Base-by-base conservation (phyloP, 1,140 invertebrate species). In the Platorchestia sp. region DNA sequence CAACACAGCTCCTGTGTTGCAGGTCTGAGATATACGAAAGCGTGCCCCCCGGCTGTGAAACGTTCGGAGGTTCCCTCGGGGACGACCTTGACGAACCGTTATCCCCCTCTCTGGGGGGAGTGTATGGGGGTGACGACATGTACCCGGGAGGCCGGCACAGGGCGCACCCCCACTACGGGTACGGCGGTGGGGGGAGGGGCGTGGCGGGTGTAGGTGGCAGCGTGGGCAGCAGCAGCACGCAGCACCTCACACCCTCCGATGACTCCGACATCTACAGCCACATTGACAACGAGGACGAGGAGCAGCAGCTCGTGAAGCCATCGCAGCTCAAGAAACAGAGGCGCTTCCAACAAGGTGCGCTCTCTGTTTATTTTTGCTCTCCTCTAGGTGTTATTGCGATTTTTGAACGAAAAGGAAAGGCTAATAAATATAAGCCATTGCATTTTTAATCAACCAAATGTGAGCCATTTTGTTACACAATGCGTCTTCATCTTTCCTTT, bases 11-110 rank as follows among this genome's bases (percentile, higher is more conserved):
- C 59, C 86, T 95, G 44, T 89, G 44, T 42, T 96, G 95, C 96
- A 98, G 98, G 96, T 98, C 98, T 95, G 98, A 99, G 97, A 98
- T 98, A 96, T 99, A 98, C 97, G 98, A 99, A 97, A 98, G 98
- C 96, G 97, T 98, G 96, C 98, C 98, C 7, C 91, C 91, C 1
- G 91, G 91, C 43, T 93, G 91, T 47, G 91, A 93, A 10, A 40
- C 44, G 27, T 97, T 97, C 36, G 98, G 98, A 96, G 98, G 97
- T 86, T 97, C 97, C 59, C 87, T 97, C 97, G 95, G 97, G 97
- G 95, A 97, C 97, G 91, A 97, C 96, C 86, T 97, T 97, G 96
- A 98, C 97, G 97, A 97, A 97, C 96, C 97, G 96, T 95, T 98
- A 40, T 96, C 96, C 97, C 97, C 97, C 40, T 93, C 91, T 16